Percentiles rank a stretch among this genome's conserved stretches.
Evolutionary conservation across 1,140 invertebrate genomes (phyloP).

Genomic region (Camponotus pennsylvanicus): DNA sequence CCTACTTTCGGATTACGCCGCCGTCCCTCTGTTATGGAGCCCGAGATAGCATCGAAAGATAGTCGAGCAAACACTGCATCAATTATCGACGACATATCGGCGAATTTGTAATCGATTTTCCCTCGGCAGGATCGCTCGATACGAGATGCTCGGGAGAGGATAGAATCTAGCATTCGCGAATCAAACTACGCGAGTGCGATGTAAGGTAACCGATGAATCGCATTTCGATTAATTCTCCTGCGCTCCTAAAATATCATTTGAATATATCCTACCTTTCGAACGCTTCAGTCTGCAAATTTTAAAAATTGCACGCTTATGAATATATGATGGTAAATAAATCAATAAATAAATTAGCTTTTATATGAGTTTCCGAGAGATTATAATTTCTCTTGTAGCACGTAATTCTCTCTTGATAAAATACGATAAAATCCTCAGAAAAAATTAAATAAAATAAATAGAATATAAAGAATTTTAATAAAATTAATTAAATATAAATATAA

Average conservation of each 20-base stretch:
- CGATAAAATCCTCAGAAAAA: too few relatives aligned
- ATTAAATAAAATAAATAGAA: too few relatives aligned
- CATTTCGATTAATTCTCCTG: conserved; percentile 13
- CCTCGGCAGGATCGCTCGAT: conserved; percentile 22
- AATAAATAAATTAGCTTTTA: too few relatives aligned
- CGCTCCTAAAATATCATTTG: too few relatives aligned
- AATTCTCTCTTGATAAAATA: background rate
- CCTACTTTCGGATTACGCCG: conserved; percentile 61
- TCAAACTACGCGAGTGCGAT: conserved; percentile 12
- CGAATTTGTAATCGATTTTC: conserved; percentile 59
- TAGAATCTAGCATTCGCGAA: conserved; percentile 2
- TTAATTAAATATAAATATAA: too few relatives aligned
- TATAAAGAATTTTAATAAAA: too few relatives aligned
- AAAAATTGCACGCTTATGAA: background rate
- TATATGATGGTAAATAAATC: background rate
- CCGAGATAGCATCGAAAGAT: conserved; percentile 13
- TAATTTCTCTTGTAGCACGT: background rate
- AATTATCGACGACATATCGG: conserved; percentile 57
- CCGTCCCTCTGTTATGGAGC: conserved; percentile 45
- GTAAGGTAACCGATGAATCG: conserved; percentile 36
- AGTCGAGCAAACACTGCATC: conserved; percentile 35
- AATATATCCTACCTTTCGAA: conserved; percentile 38
- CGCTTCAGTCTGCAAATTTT: background rate
- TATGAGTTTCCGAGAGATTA: background rate
- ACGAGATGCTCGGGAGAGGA: conserved; percentile 20